These are phyloP conservation scores for Agrotis exclamationis DNA, from an alignment of 2,888 invertebrate genomes.

Conservation along the genomic window DNA sequence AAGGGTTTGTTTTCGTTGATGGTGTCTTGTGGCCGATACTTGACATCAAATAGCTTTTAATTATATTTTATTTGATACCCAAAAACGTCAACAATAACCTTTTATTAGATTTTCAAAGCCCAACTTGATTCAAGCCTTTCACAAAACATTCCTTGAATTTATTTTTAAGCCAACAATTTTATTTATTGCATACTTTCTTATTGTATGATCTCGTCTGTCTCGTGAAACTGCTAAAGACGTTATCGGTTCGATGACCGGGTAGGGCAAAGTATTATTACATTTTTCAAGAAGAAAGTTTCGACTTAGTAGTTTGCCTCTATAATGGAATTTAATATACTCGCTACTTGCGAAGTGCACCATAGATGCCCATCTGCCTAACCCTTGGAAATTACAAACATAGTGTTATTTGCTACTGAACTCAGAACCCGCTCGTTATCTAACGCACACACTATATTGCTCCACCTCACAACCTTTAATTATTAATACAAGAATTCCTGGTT, in stretches of 20 bases:
- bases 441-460: neutral
- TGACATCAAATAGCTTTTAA: slow-evolving; percentile 5
- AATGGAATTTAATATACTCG: too few relatives aligned
- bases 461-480: slow-evolving; percentile 14
- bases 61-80: slow-evolving; percentile 12
- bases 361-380: too few relatives aligned
- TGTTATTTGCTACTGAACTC: neutral
- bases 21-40: slow-evolving; percentile 13
- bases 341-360: too few relatives aligned
- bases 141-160: neutral
- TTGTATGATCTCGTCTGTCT: neutral
- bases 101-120: slow-evolving; percentile 5
- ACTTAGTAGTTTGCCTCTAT: neutral
- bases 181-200: neutral
- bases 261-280: neutral
- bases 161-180: neutral
- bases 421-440: neutral
- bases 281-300: neutral
- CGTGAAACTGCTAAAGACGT: neutral
- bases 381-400: too few relatives aligned
- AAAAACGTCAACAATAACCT: neutral
- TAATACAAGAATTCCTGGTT: slow-evolving; percentile 20
- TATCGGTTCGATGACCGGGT: neutral
- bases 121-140: neutral
- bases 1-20: neutral